phyloP scores from a whole-genome alignment of 2,888 invertebrate species.

The Conomelus anceps region DNA sequence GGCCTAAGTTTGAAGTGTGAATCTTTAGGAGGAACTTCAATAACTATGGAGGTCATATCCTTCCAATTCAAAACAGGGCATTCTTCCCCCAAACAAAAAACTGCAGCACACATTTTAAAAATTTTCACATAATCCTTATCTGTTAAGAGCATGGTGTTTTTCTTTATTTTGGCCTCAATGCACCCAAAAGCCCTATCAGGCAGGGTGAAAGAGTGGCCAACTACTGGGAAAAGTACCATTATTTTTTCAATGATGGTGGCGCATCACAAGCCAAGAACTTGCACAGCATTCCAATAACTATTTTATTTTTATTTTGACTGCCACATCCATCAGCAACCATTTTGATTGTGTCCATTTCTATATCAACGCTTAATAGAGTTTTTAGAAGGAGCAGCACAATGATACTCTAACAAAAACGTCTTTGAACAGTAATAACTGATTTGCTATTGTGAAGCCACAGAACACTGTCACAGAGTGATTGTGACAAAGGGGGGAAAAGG shows the following conservation, averaged over 20 bases:
- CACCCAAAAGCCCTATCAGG: constrained; percentile 36
- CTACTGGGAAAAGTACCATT: constrained; percentile 35
- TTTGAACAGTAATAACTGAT: too few species aligned
- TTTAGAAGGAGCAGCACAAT: too few species aligned
- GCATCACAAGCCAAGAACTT: constrained; percentile 32
- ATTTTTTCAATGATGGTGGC: constrained; percentile 25
- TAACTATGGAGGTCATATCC: background rate
- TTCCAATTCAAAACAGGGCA: constrained; percentile 29
- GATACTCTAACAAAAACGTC: too few species aligned
- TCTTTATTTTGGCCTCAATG: constrained; percentile 34
- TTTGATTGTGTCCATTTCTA: constrained; percentile 1
- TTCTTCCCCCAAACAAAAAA: constrained; percentile 26
- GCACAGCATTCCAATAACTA: constrained; percentile 34
- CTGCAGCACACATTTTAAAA: constrained; percentile 26
- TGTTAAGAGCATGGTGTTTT: constrained; percentile 24
- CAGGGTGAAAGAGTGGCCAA: constrained; percentile 36
- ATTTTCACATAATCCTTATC: constrained; percentile 29
- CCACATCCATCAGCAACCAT: constrained; percentile 23
- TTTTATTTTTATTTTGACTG: constrained; percentile 37
- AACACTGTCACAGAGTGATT: too few species aligned
- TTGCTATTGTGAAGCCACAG: too few species aligned
- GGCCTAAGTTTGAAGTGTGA: constrained; percentile 24
- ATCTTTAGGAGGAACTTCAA: background rate
- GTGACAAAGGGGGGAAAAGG: too few species aligned
- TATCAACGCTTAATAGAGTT: too few species aligned